These are phyloP conservation scores for Huso huso DNA, from an alignment of 2,797 vertebrate species.

Conservation along the genomic window DNA sequence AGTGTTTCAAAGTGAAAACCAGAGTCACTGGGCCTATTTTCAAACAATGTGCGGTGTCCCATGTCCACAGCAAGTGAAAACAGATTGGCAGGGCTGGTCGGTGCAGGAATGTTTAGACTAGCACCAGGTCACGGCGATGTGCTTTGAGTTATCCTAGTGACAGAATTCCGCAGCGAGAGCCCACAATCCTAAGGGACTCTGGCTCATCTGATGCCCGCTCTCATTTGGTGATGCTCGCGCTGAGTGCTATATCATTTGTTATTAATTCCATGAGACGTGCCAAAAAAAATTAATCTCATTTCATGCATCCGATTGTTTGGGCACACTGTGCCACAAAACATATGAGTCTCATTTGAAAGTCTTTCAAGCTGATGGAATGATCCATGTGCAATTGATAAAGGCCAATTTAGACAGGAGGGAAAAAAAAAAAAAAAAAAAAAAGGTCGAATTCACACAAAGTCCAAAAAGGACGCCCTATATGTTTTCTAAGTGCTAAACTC, in stretches of 20 bases:
- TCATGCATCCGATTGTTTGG: conserved; percentile 37
- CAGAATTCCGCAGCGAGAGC: background rate
- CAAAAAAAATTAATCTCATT: conserved; percentile 31
- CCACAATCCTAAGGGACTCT: conserved; percentile 12
- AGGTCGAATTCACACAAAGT: conserved; percentile 12
- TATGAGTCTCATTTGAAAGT: conserved; percentile 32
- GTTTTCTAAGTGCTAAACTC: conserved; percentile 70
- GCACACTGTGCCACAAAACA: conserved; percentile 32
- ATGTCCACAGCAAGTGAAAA: too few species aligned
- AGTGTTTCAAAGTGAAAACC: too few species aligned
- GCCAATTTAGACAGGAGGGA: conserved; percentile 37
- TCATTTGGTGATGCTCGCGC: conserved; percentile 7
- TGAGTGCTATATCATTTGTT: conserved; percentile 36
- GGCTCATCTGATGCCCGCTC: conserved; percentile 11
- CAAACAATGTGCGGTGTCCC: too few species aligned
- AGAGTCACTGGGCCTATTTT: too few species aligned
- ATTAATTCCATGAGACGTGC: conserved; percentile 35
- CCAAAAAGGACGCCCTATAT: conserved; percentile 50
- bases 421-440: too few species aligned
- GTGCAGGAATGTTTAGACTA: too few species aligned
- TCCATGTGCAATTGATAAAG: conserved; percentile 60
- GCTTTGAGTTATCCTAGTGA: background rate
- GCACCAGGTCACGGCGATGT: background rate
- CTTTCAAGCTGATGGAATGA: conserved; percentile 13
- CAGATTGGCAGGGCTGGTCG: too few species aligned